Evolutionary conservation across 1,140 invertebrate genomes (phyloP).

Genomic region (Diploscapter pachys): DNA sequence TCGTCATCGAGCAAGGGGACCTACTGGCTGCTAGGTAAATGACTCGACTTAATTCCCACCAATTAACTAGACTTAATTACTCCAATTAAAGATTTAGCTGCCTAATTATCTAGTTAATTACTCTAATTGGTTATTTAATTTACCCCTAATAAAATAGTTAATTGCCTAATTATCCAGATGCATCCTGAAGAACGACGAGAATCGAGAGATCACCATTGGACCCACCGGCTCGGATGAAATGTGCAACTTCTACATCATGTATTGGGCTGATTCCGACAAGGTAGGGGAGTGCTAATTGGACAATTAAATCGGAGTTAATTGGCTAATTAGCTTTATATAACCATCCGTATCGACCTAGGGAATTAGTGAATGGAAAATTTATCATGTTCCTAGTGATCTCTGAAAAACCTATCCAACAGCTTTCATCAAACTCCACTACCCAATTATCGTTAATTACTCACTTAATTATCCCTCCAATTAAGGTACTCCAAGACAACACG

Average conservation of each 20-base stretch:
- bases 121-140: too few species aligned
- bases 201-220: constrained; percentile 61
- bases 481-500: constrained; percentile 75
- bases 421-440: neutral
- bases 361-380: too few species aligned
- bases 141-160: too few species aligned
- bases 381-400: too few species aligned
- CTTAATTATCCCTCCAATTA: neutral
- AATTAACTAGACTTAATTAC: too few species aligned
- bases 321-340: too few species aligned
- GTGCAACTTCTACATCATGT: constrained; percentile 99
- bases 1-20: constrained; percentile 70
- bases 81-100: too few species aligned
- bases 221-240: constrained; percentile 89
- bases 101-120: too few species aligned
- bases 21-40: constrained; percentile 61
- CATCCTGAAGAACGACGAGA: constrained; percentile 76
- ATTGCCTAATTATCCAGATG: constrained; percentile 70
- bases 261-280: constrained; percentile 76
- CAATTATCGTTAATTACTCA: neutral
- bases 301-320: too few species aligned
- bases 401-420: neutral
- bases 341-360: too few species aligned
- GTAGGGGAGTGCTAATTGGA: neutral
- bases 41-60: neutral